Evolutionary conservation across 2,113 vertebrate species (phyloP).

Genomic region (Clinocottus analis): DNA sequence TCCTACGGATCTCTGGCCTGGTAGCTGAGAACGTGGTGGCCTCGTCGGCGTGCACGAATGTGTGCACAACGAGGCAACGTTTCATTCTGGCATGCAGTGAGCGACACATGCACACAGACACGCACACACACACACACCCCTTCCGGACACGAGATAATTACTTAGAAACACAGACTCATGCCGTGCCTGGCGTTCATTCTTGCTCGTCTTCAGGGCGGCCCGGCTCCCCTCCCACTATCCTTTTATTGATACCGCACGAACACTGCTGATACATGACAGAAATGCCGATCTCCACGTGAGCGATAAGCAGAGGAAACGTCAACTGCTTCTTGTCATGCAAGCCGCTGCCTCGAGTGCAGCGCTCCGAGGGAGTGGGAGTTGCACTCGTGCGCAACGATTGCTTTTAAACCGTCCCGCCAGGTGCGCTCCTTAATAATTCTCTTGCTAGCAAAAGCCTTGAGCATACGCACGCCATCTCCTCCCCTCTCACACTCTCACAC

Average conservation of each 20-base stretch:
- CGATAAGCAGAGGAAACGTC: conserved; percentile 65
- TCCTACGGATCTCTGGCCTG: conserved; percentile 55
- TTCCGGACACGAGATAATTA: conserved; percentile 41
- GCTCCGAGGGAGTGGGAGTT: conserved; percentile 53
- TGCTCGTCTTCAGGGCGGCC: conserved; percentile 68
- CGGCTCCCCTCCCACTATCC: conserved; percentile 62
- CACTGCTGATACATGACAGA: conserved; percentile 52
- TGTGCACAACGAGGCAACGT: conserved; percentile 10
- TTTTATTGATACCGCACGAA: conserved; percentile 67
- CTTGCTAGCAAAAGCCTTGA: conserved; percentile 5
- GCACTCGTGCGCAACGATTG: conserved; percentile 59
- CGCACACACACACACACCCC: conserved; percentile 20
- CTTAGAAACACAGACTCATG: conserved; percentile 49
- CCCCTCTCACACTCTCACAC: conserved; percentile 29
- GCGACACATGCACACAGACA: conserved; percentile 8
- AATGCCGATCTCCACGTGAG: conserved; percentile 57
- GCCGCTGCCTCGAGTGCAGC: conserved; percentile 49
- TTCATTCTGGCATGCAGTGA: conserved; percentile 13
- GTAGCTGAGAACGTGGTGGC: conserved; percentile 57
- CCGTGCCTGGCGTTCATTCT: conserved; percentile 52
- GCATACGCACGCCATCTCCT: conserved; percentile 20
- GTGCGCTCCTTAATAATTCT: conserved; percentile 58
- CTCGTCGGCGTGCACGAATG: conserved; percentile 32
- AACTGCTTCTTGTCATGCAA: conserved; percentile 81
- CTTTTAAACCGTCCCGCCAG: conserved; percentile 65